These are phyloP conservation scores for Lycopodina hypogea DNA, from an alignment of 37 sponge, comb jelly and placozoan species.

Conservation along the genomic window DNA sequence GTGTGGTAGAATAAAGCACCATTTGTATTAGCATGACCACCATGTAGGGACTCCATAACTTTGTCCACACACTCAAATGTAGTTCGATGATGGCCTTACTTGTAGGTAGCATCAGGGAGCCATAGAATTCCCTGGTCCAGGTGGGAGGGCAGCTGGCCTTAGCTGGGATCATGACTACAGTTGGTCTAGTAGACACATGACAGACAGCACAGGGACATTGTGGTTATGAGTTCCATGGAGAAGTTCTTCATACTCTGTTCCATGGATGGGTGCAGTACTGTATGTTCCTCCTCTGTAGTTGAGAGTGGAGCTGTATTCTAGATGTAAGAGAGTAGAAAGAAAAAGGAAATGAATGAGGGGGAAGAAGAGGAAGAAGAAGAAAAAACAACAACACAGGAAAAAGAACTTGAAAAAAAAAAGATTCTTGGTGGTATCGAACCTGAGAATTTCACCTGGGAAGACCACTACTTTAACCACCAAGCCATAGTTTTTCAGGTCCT, in stretches of 20 bases:
- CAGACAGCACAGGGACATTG: conserved; percentile 47
- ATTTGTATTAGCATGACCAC: conserved; percentile 14
- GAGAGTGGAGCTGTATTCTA: conserved; percentile 10
- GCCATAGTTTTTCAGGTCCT: no score
- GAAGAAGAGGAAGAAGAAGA: no score
- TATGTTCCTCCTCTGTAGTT: neutral
- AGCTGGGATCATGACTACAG: conserved; percentile 37
- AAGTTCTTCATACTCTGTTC: conserved; percentile 23
- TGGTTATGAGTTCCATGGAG: conserved; percentile 8
- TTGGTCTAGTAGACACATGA: conserved; percentile 9
- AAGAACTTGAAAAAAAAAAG: no score
- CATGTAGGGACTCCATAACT: conserved; percentile 4
- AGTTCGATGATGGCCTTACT: neutral
- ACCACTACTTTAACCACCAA: no score
- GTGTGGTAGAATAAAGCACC: conserved; percentile 21
- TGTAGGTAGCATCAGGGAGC: conserved; percentile 18
- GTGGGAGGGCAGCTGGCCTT: conserved; percentile 12
- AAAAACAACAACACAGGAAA: no score
- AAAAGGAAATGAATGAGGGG: no score
- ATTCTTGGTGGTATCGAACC: no score
- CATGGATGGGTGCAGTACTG: conserved; percentile 5
- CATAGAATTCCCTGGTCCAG: conserved; percentile 48
- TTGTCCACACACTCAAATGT: neutral
- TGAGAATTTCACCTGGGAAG: no score
- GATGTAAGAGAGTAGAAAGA: no score